phyloP scores from a whole-genome alignment of 2,113 vertebrate genomes.

The Ctenomys sociabilis region DNA sequence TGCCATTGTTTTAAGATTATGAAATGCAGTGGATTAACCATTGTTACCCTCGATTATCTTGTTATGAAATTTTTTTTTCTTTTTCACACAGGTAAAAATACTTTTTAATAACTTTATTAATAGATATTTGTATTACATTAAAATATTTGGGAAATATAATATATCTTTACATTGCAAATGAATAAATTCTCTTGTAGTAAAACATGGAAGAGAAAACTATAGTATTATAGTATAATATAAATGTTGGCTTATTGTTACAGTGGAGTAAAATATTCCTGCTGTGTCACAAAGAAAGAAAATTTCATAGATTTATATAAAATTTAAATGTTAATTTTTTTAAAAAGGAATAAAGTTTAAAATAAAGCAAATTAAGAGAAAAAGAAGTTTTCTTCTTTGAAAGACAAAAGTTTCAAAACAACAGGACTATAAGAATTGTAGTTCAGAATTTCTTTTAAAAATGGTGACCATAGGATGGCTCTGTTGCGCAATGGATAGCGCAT shows the following conservation, averaged over 20 bases:
- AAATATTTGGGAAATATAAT: not conserved
- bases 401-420: conserved; percentile 9
- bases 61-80: not conserved
- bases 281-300: conserved; percentile 6
- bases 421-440: not conserved
- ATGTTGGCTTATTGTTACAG: not conserved
- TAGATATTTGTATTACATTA: not conserved
- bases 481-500: too few relatives aligned
- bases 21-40: not conserved
- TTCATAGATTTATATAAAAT: not conserved
- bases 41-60: not conserved
- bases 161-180: not conserved
- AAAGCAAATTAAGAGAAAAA: conserved; percentile 34
- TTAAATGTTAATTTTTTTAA: not conserved
- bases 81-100: not conserved
- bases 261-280: not conserved
- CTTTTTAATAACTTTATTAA: not conserved
- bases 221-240: not conserved
- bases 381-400: not conserved
- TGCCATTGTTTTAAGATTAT: not conserved
- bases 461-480: too few relatives aligned
- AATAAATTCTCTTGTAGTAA: conserved; percentile 13
- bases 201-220: not conserved
- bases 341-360: conserved; percentile 29
- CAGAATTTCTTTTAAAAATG: not conserved